These are phyloP conservation scores for Rhineura floridana DNA, from an alignment of 2,113 vertebrate species.

Conservation along the genomic window DNA sequence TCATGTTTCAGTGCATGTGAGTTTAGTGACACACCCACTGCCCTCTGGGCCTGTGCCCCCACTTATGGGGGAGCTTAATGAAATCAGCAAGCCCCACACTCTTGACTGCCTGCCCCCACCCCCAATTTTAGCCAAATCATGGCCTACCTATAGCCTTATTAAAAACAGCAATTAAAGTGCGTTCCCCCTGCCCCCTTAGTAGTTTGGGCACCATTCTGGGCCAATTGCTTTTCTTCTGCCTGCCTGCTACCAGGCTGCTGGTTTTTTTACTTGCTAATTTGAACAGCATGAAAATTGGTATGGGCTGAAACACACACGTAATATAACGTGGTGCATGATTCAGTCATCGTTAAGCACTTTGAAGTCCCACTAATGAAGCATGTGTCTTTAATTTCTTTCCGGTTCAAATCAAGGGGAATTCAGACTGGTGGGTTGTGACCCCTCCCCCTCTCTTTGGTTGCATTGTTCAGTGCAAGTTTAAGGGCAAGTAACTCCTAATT, in stretches of 20 bases:
- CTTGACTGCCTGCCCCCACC: neutral
- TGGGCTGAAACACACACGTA: neutral
- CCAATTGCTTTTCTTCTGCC: neutral
- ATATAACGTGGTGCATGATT: neutral
- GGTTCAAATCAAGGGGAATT: neutral
- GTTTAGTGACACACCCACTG: neutral
- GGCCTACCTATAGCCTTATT: neutral
- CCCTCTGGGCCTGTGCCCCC: neutral
- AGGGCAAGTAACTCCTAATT: neutral
- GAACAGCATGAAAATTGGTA: neutral
- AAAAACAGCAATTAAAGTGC: neutral
- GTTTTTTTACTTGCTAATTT: neutral
- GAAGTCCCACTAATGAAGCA: neutral
- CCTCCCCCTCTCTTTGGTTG: neutral
- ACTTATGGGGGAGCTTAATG: neutral
- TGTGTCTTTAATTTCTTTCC: neutral
- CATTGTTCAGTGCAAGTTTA: neutral
- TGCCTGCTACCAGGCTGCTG: neutral
- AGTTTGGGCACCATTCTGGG: neutral
- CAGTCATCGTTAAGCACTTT: neutral
- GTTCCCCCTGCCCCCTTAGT: neutral
- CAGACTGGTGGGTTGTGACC: neutral
- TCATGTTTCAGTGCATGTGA: no score
- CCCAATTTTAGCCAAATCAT: neutral
- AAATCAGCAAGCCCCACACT: neutral